Conservation (phyloP, 2,888 invertebrate species). For the Ichneumoninae sp. region DNA sequence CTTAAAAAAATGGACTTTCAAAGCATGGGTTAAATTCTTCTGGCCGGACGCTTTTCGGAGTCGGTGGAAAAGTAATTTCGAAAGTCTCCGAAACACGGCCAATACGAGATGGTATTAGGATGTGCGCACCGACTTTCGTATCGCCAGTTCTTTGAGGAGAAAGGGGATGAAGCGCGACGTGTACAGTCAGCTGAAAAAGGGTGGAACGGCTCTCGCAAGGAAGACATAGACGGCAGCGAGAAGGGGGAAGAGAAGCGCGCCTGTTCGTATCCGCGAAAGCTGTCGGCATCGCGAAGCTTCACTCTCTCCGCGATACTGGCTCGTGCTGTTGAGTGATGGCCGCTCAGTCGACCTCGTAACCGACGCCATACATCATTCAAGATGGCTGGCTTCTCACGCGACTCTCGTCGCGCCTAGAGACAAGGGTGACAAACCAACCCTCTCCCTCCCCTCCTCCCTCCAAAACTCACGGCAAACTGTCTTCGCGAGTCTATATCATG, state of each 20-base stretch:
- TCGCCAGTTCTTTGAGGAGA: neutral
- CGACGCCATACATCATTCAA: slow-evolving; percentile 87
- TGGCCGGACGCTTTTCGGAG: neutral
- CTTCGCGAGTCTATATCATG: slow-evolving; percentile 73
- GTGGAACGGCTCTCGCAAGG: neutral
- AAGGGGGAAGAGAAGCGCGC: slow-evolving; percentile 11
- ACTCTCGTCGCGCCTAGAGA: slow-evolving; percentile 74
- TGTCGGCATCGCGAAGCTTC: slow-evolving; percentile 67
- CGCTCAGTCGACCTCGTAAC: slow-evolving; percentile 86
- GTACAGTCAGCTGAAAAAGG: slow-evolving; percentile 1
- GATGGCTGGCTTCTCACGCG: slow-evolving; percentile 83
- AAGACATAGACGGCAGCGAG: slow-evolving; percentile 5
- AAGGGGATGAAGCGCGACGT: slow-evolving; percentile 2
- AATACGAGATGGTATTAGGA: neutral
- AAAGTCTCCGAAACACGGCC: neutral
- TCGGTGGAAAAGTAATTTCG: slow-evolving; percentile 1
- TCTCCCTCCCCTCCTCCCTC: slow-evolving; percentile 68
- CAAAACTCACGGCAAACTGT: slow-evolving; percentile 67
- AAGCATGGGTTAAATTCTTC: slow-evolving; percentile 3
- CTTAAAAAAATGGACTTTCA: neutral
- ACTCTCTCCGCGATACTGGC: slow-evolving; percentile 53
- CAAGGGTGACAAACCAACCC: slow-evolving; percentile 81
- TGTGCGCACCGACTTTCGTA: neutral
- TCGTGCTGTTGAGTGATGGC: slow-evolving; percentile 85
- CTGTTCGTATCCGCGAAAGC: slow-evolving; percentile 50